Evolutionary conservation across 2,113 vertebrate genomes (phyloP).

Genomic region (Ceyx margarethae): DNA sequence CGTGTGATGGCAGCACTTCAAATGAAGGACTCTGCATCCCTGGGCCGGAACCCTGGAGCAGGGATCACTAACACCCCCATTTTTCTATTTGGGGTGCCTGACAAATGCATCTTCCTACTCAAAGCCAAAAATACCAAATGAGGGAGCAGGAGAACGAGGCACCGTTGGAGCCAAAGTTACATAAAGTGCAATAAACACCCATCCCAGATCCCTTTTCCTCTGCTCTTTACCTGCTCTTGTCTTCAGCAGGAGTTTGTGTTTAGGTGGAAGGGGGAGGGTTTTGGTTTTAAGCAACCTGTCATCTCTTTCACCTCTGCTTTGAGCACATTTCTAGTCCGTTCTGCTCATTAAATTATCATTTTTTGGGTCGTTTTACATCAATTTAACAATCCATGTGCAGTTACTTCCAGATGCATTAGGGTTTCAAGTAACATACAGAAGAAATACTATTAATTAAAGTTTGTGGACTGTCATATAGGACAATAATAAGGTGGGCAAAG

Average conservation of each 20-base stretch:
- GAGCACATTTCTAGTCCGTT: background rate
- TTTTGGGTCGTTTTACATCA: background rate
- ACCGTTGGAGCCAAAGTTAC: background rate
- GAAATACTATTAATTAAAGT: background rate
- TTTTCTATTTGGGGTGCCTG: constrained; percentile 68
- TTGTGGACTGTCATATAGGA: background rate
- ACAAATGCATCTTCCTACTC: constrained; percentile 70
- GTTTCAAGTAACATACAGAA: background rate
- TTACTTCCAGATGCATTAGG: background rate
- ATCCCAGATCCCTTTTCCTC: background rate
- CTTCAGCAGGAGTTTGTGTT: background rate
- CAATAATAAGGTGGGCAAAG: background rate
- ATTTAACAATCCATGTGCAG: accelerated
- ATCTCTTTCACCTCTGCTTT: background rate
- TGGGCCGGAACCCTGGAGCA: constrained; percentile 48
- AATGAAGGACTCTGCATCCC: background rate
- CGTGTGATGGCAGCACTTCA: constrained; percentile 18
- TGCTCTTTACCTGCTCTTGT: background rate
- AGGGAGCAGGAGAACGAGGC: constrained; percentile 26
- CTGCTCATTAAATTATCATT: background rate
- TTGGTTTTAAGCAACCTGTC: background rate
- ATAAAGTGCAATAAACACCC: background rate
- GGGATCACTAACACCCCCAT: constrained; percentile 53
- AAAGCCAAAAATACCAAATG: constrained; percentile 65
- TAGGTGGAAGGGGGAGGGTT: background rate